Evolutionary conservation across 35 echinoderm and acorn worm species (phyloP), one percentile per base, ranked within the genome.

Genomic region (Heliocidaris tuberculata): DNA sequence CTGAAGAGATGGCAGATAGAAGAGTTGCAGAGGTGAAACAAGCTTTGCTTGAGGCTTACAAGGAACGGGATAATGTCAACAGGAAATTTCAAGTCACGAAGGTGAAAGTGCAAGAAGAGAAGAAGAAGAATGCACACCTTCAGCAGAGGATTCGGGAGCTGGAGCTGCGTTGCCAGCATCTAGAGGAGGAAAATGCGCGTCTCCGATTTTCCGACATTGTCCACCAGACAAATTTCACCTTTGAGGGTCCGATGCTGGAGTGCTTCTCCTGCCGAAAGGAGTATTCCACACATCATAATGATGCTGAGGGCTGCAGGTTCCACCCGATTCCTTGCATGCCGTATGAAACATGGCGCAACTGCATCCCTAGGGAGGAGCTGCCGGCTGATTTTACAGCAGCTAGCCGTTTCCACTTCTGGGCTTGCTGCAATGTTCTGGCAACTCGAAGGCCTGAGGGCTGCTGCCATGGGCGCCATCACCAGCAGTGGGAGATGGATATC

Each of bases 291-390:
- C 60, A 93, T 31, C 9, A 78, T 32, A 47, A 52, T 17, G 2
- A 92, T 24, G 47, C 70, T 13, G 70, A 85, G 29, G 78, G 42
- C 27, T 97, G 96, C 60, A 31, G 15, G 0, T 97, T 95, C 49
- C 96, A 97, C 60, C 96, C 96, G 30, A 92, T 97, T 10, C 96
- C 96, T 5, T 85, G 85, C 13, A 97, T 97, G 96, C 92, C 85
- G 24, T 95, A 60, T 49, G 60, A 50, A 30, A 65, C 54, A 0
- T 97, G 96, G 96, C 94, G 95, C 30, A 88, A 52, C 48, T 97
- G 92, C 50, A 49, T 52, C 91, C 29, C 50, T 6, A 4, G 24
- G 4, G 50, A 93, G 13, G 91, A 93, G n/a, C 49, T 93, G 94
- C 60, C 86, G 24, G 31, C 54, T 6, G 48, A 52, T 13, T 27